A percentile compares a stretch with the other conserved stretches of the same genome.
These are phyloP conservation scores for Sardinella longiceps DNA, from an alignment of 2,797 vertebrate genomes.

Conservation along the genomic window DNA sequence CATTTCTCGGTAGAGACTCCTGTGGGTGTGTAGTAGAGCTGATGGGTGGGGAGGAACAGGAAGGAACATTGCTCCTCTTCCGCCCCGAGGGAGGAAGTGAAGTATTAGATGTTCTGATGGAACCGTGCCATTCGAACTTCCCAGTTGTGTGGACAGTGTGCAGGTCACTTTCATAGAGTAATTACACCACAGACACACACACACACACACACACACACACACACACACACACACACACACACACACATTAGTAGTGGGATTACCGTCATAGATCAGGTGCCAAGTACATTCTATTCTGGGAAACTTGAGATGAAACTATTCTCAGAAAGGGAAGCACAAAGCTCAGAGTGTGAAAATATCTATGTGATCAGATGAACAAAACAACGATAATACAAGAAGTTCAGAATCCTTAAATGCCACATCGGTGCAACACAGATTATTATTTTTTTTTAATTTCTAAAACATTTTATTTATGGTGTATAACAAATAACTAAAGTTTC, in stretches of 20 bases:
- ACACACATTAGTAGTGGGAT: neutral
- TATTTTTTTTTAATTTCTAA: no score
- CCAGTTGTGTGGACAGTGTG: neutral
- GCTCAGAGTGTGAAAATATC: neutral
- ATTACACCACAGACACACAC: neutral
- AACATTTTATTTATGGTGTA: no score
- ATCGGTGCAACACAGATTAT: no score
- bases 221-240: neutral
- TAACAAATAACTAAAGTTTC: no score
- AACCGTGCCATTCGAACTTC: neutral
- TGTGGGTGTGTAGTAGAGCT: neutral
- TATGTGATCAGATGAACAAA: neutral
- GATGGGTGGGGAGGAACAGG: neutral
- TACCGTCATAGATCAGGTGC: neutral
- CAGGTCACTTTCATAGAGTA: neutral
- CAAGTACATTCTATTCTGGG: neutral
- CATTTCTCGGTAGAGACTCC: no score
- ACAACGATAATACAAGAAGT: neutral
- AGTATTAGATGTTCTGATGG: neutral
- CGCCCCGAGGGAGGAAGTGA: neutral
- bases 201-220: constrained; percentile 1
- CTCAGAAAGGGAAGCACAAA: neutral
- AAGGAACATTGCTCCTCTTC: neutral
- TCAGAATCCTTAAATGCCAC: no score
- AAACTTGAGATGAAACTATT: neutral